Base-by-base conservation (phyloP, 2,797 vertebrate species). In the Orestias chungarensis region DNA sequence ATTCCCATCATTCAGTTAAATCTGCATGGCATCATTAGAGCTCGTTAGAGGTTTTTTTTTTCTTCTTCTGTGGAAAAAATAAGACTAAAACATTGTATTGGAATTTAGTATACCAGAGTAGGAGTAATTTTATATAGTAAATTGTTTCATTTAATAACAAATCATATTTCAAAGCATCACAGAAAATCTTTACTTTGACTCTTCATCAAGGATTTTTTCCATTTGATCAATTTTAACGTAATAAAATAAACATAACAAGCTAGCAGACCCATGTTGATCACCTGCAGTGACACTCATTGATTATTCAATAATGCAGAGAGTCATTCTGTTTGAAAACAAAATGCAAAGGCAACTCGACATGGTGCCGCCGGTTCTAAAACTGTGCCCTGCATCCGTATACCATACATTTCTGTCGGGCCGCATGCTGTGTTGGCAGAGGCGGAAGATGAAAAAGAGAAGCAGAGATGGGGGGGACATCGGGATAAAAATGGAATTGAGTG, bases 1-100 rank as follows among this genome's bases (percentile, higher is more conserved):
- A 52, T 8, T 50, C 6, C 54, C 42, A 72, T 85, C 72, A 76
- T 78, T 85, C 67, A 66, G 46, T 76, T 42, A 77, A 75, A 73
- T 83, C 73, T 78, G 64, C 72, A 73, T 52, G 75, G 76, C 81
- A 86, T 75, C 72, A 87, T 88, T 84, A 80, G 62, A 88, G 83
- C 78, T 59, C 78, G 89, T 88, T 75, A 79, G 68, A 89, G 92
- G 50, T 87, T 86, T 84, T 54, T 85, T 87, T 85, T 85, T 90
- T 90, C 84, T 82, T 87, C 82, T 84, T 74, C 57, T 20, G 68
- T 75, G 86, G 80, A 70, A 87, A 76, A 90, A 78, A 77, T 73
- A 80, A 59, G 75, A 74, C 59, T 64, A 78, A 64, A 64, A 75
- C n/a, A 44, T 75, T 52, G 52, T 76, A 80, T 70, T 67, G 73